Conservation (phyloP, 1,140 invertebrate genomes). For the Scaptomyza hsui region DNA sequence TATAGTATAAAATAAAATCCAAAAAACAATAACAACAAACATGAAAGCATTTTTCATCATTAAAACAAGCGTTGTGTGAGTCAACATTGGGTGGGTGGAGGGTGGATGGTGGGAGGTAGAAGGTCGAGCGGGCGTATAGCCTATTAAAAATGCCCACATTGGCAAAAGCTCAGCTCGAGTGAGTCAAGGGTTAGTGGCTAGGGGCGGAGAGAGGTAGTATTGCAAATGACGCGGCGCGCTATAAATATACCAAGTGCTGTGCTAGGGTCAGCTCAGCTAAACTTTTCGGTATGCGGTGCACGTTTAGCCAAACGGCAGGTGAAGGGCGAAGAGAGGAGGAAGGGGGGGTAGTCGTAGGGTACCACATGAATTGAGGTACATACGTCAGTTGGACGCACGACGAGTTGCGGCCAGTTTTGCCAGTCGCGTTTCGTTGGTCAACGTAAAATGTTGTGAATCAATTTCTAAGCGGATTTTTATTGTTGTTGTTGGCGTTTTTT, state of each 20-base stretch:
- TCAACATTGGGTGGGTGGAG: conserved; percentile 34
- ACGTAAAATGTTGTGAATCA: conserved; percentile 69
- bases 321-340: neutral
- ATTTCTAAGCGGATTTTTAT: conserved; percentile 9
- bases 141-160: conserved; percentile 41
- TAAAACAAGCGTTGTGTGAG: conserved; percentile 46
- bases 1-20: conserved; percentile 1
- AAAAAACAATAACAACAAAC: conserved; percentile 13
- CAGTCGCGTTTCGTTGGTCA: conserved; percentile 61
- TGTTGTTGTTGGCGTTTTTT: conserved; percentile 13
- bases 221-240: conserved; percentile 49
- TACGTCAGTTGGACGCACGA: conserved; percentile 13
- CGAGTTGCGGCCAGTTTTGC: conserved; percentile 46
- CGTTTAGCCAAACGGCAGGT: conserved; percentile 42
- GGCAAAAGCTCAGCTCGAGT: conserved; percentile 26
- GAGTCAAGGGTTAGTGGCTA: neutral
- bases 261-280: conserved; percentile 43
- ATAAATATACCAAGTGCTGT: conserved; percentile 59
- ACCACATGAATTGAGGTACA: conserved; percentile 21
- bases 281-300: conserved; percentile 61
- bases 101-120: too few species aligned
- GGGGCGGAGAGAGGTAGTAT: neutral
- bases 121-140: neutral
- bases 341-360: neutral
- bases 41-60: conserved; percentile 48